phyloP scores from a whole-genome alignment of 1,140 invertebrate species.

The Drosophila nebulosa region DNA sequence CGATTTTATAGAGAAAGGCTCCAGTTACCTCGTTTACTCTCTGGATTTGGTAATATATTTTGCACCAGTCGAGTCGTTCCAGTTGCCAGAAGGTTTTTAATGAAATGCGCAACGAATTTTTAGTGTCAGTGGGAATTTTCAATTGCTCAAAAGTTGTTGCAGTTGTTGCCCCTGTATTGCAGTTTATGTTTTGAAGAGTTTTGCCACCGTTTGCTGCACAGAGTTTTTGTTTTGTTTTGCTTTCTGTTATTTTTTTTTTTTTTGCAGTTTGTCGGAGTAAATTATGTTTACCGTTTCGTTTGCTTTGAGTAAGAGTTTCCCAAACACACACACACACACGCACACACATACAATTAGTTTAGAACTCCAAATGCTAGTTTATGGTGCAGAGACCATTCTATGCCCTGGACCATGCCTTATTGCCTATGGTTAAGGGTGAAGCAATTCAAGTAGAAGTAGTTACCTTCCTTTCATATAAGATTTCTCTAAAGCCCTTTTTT shows the following conservation, averaged over 20 bases:
- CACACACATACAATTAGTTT: not conserved
- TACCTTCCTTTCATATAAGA: too few relatives aligned
- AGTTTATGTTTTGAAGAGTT: conserved; percentile 50
- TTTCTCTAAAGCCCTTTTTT: too few relatives aligned
- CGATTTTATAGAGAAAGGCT: not conserved
- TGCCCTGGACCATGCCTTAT: not conserved
- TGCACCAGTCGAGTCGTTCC: conserved; percentile 19
- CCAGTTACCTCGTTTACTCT: not conserved
- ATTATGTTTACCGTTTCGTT: conserved; percentile 49
- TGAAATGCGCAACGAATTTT: conserved; percentile 71
- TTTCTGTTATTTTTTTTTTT: conserved; percentile 7
- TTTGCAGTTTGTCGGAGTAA: conserved; percentile 42
- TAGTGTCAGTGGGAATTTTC: conserved; percentile 65
- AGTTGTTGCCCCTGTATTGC: conserved; percentile 28
- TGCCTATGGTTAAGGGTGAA: not conserved
- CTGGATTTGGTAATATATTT: conserved; percentile 30
- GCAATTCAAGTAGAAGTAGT: not conserved
- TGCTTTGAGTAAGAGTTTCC: not conserved
- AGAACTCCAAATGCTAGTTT: not conserved
- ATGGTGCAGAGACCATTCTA: not conserved
- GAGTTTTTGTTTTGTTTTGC: not conserved
- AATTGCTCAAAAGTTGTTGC: conserved; percentile 55
- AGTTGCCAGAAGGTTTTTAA: conserved; percentile 41
- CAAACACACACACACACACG: not conserved
- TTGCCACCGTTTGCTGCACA: conserved; percentile 15